Evolutionary conservation across 2,797 vertebrate species (phyloP), one percentile per base, ranked within the genome.

Genomic region (Sebastes dallii): DNA sequence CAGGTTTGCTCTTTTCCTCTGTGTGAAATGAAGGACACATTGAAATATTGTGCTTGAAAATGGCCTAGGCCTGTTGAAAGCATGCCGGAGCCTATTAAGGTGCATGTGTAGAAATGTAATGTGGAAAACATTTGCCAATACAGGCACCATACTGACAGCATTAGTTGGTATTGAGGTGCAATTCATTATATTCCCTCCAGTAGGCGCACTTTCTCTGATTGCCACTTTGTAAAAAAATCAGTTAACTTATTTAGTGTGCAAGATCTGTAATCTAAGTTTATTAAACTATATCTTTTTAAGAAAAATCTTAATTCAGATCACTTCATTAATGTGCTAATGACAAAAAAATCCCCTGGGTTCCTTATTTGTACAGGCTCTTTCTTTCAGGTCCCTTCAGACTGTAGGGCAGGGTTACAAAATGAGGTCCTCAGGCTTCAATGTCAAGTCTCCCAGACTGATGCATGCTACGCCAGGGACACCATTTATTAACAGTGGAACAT

Each of bases 171-270:
- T 61, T 68, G 13, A 81, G 50, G 20, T 91, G 90, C 70, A 90
- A 24, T 94, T 72, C 91, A 58, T 30, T 9, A 24, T 25, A 22
- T 25, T 69, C 86, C 91, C 92, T 94, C 85, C 79, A 90, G 92
- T 82, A 84, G 92, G 93, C 73, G 86, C 87, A 79, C n/a, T 92
- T 93, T 88, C 84, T 29, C 76, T 61, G 36, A 77, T 85, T 83
- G 20, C 29, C 13, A 36, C 52, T 50, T 60, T 4, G 13, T 27
- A 12, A 22, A 3, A 30, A 61, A 62, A 36, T 10, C 4, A 27
- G 9, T 12, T 3, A 1, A 46, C 14, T 61, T 30, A 25, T 60
- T 75, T 13, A 13, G 20, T 68, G 20, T 52, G 20, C 20, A 52
- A n/a, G 20, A 36, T 36, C 6, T 46, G 7, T 59, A 56, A 62